A percentile compares a stretch with the other conserved stretches of the same genome.
Conservation (phyloP, 2,113 vertebrate species). For the Perca schrenkii region DNA sequence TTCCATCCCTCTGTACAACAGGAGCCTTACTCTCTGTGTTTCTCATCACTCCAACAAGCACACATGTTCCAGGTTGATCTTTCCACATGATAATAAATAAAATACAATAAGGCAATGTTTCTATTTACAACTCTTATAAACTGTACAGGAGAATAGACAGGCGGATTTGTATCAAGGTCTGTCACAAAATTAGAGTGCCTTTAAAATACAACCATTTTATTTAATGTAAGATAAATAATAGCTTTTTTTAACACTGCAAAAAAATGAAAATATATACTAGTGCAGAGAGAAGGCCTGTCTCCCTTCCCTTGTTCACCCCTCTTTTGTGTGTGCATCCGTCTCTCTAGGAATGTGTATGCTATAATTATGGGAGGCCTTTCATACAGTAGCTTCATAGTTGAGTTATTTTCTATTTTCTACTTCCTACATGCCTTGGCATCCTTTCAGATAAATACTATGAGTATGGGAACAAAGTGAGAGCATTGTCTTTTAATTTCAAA, state of each 20-base stretch:
- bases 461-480: constrained; percentile 34
- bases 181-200: constrained; percentile 24
- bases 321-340: constrained; percentile 56
- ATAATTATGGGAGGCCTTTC: constrained; percentile 75
- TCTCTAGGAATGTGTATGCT: constrained; percentile 71
- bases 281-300: constrained; percentile 42
- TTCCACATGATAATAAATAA: constrained; percentile 69
- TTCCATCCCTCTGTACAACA: constrained; percentile 62
- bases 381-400: constrained; percentile 63
- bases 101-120: constrained; percentile 79
- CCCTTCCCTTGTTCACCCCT: constrained; percentile 36
- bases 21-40: constrained; percentile 45
- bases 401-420: constrained; percentile 70
- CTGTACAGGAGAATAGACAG: constrained; percentile 75
- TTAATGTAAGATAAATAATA: constrained; percentile 53
- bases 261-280: constrained; percentile 56
- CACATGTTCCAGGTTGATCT: constrained; percentile 59
- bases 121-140: constrained; percentile 83
- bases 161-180: constrained; percentile 28
- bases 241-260: constrained; percentile 67
- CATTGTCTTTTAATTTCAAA: constrained; percentile 48
- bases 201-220: constrained; percentile 50
- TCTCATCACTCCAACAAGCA: constrained; percentile 41
- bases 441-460: constrained; percentile 42
- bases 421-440: constrained; percentile 47